A percentile compares a stretch with the other conserved stretches of the same genome.
phyloP scores from a whole-genome alignment of 2,888 invertebrate species.

The Pheosia gnoma region DNA sequence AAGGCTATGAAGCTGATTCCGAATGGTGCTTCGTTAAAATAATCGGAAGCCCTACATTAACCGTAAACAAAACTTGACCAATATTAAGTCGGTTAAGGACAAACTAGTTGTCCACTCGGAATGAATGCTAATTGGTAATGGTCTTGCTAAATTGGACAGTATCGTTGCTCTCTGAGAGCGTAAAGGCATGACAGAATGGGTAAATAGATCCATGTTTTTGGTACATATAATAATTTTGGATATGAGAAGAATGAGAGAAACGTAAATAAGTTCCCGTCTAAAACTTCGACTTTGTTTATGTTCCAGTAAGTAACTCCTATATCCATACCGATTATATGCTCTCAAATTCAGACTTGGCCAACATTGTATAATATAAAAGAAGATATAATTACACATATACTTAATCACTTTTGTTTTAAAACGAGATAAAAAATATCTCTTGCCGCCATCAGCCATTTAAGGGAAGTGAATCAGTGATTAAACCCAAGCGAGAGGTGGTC shows the following conservation, averaged over 20 bases:
- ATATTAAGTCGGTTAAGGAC: slow-evolving; percentile 43
- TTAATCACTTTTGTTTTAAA: too few relatives aligned
- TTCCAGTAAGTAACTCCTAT: too few relatives aligned
- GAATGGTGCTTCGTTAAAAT: background rate
- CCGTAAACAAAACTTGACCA: slow-evolving; percentile 16
- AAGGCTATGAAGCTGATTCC: too few relatives aligned
- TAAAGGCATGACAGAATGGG: background rate
- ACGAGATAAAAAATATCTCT: too few relatives aligned
- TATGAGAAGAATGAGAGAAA: background rate
- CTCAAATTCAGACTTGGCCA: too few relatives aligned
- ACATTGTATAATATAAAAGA: too few relatives aligned
- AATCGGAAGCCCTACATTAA: background rate
- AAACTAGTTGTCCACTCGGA: slow-evolving; percentile 42
- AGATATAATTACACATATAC: too few relatives aligned
- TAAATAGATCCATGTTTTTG: background rate
- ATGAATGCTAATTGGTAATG: slow-evolving; percentile 49
- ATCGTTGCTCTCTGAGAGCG: slow-evolving; percentile 16
- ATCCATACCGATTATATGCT: too few relatives aligned
- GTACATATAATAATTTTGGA: background rate
- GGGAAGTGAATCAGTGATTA: background rate
- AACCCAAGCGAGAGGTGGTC: background rate
- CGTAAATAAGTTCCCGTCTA: too few relatives aligned
- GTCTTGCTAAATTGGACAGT: slow-evolving; percentile 45
- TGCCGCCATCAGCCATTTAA: background rate
- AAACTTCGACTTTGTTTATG: too few relatives aligned